Evolutionary conservation across 2,113 vertebrate species (phyloP).

Genomic region (Bagarius yarrelli): DNA sequence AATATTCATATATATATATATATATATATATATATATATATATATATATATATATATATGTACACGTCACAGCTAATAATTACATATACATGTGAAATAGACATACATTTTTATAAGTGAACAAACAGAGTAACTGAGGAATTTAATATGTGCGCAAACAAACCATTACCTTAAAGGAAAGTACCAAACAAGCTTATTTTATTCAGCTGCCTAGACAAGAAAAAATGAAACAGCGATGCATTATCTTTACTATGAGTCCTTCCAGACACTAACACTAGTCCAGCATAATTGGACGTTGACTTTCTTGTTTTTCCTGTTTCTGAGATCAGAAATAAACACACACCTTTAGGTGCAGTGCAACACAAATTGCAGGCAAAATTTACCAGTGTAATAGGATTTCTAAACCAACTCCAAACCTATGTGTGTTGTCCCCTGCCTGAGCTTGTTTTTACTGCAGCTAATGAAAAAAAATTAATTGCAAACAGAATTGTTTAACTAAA

Average conservation of each 20-base stretch:
- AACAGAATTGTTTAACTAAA: background rate
- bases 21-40: too few species aligned
- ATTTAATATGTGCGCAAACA: background rate
- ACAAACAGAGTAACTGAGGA: background rate
- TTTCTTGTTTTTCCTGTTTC: background rate
- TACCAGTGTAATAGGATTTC: background rate
- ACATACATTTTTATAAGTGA: background rate
- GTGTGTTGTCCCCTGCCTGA: background rate
- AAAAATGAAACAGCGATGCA: background rate
- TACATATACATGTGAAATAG: background rate
- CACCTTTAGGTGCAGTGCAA: background rate
- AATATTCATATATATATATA: background rate
- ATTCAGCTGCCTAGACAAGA: background rate
- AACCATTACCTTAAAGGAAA: background rate
- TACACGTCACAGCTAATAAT: background rate
- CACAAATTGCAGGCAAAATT: background rate
- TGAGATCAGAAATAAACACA: background rate
- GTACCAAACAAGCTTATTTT: conserved; percentile 37
- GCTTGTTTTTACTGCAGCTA: background rate
- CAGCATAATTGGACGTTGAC: background rate
- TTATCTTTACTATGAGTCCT: background rate
- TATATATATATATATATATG: too few species aligned
- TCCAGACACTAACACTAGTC: background rate
- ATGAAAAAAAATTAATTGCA: background rate
- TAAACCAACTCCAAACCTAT: background rate